Evolutionary conservation across 30 jellyfish, hydroid and myxozoan species (phyloP), one percentile per base, ranked within the genome.

Genomic region (Cassiopea andromeda): DNA sequence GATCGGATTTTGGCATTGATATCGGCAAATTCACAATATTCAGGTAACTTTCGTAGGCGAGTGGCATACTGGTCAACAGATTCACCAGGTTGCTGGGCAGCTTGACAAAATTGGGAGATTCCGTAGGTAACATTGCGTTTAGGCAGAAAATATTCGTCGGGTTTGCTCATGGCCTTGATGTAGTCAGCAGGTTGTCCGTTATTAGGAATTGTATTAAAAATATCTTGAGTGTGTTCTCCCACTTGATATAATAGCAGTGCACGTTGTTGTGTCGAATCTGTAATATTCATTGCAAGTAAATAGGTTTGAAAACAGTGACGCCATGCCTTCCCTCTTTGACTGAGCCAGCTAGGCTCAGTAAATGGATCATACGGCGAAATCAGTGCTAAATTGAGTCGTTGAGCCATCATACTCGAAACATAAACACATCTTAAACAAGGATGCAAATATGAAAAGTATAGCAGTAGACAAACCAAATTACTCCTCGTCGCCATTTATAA

Each of bases 191-290:
- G 1, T 59, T 44, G 73, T 5, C 72, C 72, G 46, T 76, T 76
- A 6, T 46, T 73, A 12, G 85, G 71, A 76, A 76, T 76, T 3
- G 85, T 76, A 44, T 76, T 73, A 76, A 76, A 76, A 45, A 76
- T 76, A 44, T 76, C 14, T 76, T 76, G 72, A 27, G 8, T 38
- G 13, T 76, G 73, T 44, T 27, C 85, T 76, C 88, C 59, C 15
- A 57, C 88, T 14, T 78, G 57, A 79, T 79, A 79, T 19, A 79
- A 46, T 44, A 79, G 46, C 38, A 79, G 46, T 5, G 88, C 88
- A 12, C 77, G 77, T 79, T 79, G 13, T 79, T 79, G 78, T 49
- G 78, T 49, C 19, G 88, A 78, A 79, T 79, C 88, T n/a, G 88
- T 79, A 9, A 79, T 44, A 73, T 79, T 57, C 2, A 78, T 78